These are phyloP conservation scores for Zygogramma bicolorata DNA, from an alignment of 2,888 invertebrate species.

Conservation along the genomic window DNA sequence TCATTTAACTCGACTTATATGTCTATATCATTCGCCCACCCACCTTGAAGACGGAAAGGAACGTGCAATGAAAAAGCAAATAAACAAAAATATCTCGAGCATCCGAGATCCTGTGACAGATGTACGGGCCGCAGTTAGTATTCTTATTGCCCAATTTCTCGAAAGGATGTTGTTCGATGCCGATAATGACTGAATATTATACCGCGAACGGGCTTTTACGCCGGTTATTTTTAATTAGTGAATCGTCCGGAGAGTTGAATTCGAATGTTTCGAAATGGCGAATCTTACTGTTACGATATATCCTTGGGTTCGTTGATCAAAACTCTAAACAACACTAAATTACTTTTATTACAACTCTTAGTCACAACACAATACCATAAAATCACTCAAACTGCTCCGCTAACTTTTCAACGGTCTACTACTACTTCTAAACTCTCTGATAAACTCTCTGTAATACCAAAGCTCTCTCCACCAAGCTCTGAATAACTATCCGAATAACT, in stretches of 20 bases:
- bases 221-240: conserved; percentile 1
- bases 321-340: no score
- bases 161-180: conserved; percentile 16
- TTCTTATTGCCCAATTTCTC: conserved; percentile 26
- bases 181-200: conserved; percentile 21
- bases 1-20: conserved; percentile 57
- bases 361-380: no score
- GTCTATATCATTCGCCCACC: conserved; percentile 59
- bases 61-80: conserved; percentile 33
- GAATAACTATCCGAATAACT: no score
- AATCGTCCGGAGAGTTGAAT: neutral
- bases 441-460: no score
- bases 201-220: neutral
- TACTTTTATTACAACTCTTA: no score
- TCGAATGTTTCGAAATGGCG: neutral
- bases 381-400: no score
- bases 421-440: neutral
- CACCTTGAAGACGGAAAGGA: conserved; percentile 42
- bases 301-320: no score
- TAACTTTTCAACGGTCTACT: neutral
- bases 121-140: conserved; percentile 24
- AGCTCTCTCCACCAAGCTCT: no score
- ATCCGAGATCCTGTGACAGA: conserved; percentile 35
- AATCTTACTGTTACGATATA: neutral
- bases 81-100: conserved; percentile 34